Conservation (phyloP, 2,113 vertebrate genomes). For the Zootoca vivipara region DNA sequence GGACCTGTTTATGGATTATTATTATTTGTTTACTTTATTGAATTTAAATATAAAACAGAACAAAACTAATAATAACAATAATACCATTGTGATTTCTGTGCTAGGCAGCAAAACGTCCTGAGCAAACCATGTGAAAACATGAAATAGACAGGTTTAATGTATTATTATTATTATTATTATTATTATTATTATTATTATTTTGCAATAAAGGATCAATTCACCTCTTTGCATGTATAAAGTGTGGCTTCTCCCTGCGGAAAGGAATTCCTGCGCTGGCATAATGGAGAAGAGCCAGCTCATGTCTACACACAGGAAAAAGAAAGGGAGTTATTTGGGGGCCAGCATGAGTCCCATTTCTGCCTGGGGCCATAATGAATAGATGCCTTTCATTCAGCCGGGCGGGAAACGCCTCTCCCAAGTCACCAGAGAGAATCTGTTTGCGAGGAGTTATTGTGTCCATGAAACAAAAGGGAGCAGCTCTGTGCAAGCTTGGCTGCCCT, state of each 20-base stretch:
- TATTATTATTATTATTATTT: too few relatives aligned
- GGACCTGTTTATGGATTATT: too few relatives aligned
- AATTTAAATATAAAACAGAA: too few relatives aligned
- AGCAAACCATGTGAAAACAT: too few relatives aligned
- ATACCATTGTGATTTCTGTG: too few relatives aligned
- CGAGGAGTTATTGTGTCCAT: background rate
- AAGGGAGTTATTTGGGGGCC: background rate
- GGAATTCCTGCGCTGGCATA: background rate
- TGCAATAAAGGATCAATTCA: too few relatives aligned
- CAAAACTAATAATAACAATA: too few relatives aligned
- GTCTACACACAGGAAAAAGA: background rate
- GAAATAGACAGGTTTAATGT: too few relatives aligned
- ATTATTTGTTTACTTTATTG: too few relatives aligned
- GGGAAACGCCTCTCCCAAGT: background rate
- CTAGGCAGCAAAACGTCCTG: too few relatives aligned
- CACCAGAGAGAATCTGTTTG: background rate
- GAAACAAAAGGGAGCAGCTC: background rate
- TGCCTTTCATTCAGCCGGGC: background rate
- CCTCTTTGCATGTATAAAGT: background rate
- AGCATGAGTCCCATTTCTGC: background rate
- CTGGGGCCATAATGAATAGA: background rate
- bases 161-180: too few relatives aligned
- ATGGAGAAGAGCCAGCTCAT: background rate
- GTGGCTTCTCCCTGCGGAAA: background rate
- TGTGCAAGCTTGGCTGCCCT: background rate